A percentile compares a stretch with the other conserved stretches of the same genome.
Conservation (phyloP, 2,113 vertebrate species). For the Lichenostomus cassidix region DNA sequence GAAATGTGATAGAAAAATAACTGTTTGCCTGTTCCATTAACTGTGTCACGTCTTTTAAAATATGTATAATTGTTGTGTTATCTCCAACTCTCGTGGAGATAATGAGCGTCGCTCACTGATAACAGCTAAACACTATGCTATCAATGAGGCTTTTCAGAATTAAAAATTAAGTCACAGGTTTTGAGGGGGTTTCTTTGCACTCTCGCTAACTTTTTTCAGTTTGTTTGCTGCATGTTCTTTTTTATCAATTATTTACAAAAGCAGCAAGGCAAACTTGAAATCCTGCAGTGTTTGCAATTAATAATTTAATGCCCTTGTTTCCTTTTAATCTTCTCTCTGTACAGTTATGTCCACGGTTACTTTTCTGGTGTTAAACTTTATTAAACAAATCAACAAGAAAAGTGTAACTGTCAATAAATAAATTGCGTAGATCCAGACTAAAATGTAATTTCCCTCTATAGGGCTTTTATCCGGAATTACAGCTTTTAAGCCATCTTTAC, state of each 20-base stretch:
- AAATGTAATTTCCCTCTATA: not conserved
- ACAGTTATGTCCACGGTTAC: not conserved
- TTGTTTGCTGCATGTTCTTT: not conserved
- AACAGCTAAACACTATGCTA: not conserved
- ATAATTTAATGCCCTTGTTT: slow-evolving; percentile 17
- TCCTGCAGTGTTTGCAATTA: not conserved
- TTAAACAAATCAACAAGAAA: not conserved
- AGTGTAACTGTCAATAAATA: not conserved
- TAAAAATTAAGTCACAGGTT: not conserved
- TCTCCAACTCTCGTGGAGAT: not conserved
- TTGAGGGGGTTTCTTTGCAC: not conserved
- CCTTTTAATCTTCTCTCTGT: not conserved
- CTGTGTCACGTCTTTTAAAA: not conserved
- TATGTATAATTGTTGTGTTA: not conserved
- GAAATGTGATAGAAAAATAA: not conserved
- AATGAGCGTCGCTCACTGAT: rapidly evolving
- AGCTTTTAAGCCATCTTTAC: not conserved
- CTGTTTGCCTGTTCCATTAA: rapidly evolving
- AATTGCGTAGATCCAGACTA: not conserved
- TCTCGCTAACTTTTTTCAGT: not conserved
- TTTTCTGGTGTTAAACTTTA: not conserved
- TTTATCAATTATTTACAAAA: not conserved
- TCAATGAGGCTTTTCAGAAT: not conserved
- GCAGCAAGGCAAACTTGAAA: not conserved
- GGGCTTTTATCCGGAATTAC: not conserved